Base-by-base conservation (phyloP, 1,140 invertebrate genomes). In the Sweltsa coloradensis region DNA sequence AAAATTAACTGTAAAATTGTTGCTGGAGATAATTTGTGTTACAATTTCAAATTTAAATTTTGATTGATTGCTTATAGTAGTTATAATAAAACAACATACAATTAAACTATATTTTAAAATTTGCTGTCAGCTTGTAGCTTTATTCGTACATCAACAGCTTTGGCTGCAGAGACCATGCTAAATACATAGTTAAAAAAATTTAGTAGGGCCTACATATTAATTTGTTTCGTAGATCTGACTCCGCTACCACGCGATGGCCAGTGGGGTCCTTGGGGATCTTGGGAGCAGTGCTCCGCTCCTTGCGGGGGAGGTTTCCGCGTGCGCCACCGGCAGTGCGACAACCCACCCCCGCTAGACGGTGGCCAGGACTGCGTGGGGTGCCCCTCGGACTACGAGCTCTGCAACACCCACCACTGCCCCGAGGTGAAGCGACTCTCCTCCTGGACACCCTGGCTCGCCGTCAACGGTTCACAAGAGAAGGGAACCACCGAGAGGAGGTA, bases 401-500 rank as follows among this genome's bases (percentile, higher is more conserved):
- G 89, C 60, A 84, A 87, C 36, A 67, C 71, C 39, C 66, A 78
- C 13, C 58, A 72, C 1, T 91, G 88, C 52, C 64, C 73, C 0
- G 78, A 83, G 53, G 69, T 75, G 9, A 73, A 74, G 41, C 76
- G 77, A 51, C 68, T 77, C 0, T 79, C 78, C 0, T 60, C 72
- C 1, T 89, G 85, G 85, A 86, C 85, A 0, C 79, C 78, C 0
- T 91, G 87, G 85, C 60, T 52, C 9, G 22, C 47, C 50, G n/a
- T 59, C 39, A 60, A 65, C 55, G 66, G 61, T 26, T 69, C 68
- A 43, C 60, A 55, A 7, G 68, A 61, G 13, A 69, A 66, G 39
- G 67, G 71, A 7, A n/a, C n/a, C n/a, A n/a, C n/a, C n/a, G 83
- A 90, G 57, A 79, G 79, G 45, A 71, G 86, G 44, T 88, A 77